Evolutionary conservation across 2,888 invertebrate species (phyloP).

Genomic region (Tetropium fuscum): DNA sequence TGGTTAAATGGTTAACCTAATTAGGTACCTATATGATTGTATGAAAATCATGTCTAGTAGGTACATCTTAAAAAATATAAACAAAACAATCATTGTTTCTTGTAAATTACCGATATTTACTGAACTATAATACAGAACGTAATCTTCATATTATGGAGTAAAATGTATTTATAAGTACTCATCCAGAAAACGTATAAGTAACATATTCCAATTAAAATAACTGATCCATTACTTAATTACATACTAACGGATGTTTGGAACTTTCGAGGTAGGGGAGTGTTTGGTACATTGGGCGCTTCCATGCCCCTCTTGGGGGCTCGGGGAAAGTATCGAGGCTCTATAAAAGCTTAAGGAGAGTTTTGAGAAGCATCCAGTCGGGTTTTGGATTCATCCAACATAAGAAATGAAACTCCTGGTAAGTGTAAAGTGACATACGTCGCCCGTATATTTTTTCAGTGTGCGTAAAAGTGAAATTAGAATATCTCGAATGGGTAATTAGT

Average conservation of each 20-base stretch:
- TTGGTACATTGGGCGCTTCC: constrained; percentile 46
- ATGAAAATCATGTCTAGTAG: too few species aligned
- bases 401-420: constrained; percentile 65
- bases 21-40: too few species aligned
- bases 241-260: constrained; percentile 49
- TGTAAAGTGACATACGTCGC: constrained; percentile 42
- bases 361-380: constrained; percentile 55
- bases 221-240: constrained; percentile 42
- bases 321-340: constrained; percentile 61
- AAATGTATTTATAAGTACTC: too few species aligned
- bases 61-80: too few species aligned
- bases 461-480: constrained; percentile 47
- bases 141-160: too few species aligned
- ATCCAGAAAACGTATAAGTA: too few species aligned
- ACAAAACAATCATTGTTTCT: too few species aligned
- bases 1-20: too few species aligned
- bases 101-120: too few species aligned
- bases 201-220: constrained; percentile 33
- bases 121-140: too few species aligned
- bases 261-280: constrained; percentile 56
- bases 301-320: constrained; percentile 45
- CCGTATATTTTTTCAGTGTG: constrained; percentile 33
- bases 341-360: constrained; percentile 49
- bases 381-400: constrained; percentile 37
- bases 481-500: constrained; percentile 36